phyloP scores from a whole-genome alignment of 2,888 invertebrate genomes.

The Operophtera brumata region DNA sequence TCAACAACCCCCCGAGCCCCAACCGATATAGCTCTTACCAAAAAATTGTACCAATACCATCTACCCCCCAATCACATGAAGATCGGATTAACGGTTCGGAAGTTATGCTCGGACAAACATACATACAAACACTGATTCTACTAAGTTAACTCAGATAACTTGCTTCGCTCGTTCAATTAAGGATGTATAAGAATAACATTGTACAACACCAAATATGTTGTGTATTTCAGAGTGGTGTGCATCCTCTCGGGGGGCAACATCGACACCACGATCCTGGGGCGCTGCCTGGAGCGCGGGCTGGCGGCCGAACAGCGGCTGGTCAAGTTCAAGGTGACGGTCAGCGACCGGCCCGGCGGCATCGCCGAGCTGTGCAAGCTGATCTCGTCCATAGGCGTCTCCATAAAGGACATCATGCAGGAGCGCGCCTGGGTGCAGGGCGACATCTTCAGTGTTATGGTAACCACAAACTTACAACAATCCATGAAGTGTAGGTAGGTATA shows the following conservation, averaged over 20 bases:
- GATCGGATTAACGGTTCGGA: too few species aligned
- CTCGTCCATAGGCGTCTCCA: conserved; percentile 89
- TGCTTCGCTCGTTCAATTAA: too few species aligned
- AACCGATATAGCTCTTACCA: too few species aligned
- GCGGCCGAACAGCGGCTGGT: conserved; percentile 91
- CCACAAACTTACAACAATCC: neutral
- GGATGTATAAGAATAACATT: too few species aligned
- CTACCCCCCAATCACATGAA: too few species aligned
- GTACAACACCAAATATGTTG: neutral
- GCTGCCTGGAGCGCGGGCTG: conserved; percentile 92
- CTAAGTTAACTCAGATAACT: too few species aligned
- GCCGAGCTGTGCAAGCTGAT: conserved; percentile 90
- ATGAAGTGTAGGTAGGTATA: neutral
- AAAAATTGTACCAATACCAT: too few species aligned
- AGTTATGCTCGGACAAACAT: too few species aligned
- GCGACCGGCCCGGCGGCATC: conserved; percentile 93
- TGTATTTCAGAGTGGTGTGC: conserved; percentile 86
- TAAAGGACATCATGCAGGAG: conserved; percentile 98
- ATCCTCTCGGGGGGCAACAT: conserved; percentile 94
- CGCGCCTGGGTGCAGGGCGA: conserved; percentile 96
- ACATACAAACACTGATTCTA: too few species aligned
- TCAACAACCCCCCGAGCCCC: too few species aligned
- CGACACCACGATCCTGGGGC: conserved; percentile 93
- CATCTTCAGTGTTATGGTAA: conserved; percentile 84
- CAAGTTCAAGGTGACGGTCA: conserved; percentile 83